Evolutionary conservation across 2,888 invertebrate species (phyloP).

Genomic region (Diaprepes abbreviatus): DNA sequence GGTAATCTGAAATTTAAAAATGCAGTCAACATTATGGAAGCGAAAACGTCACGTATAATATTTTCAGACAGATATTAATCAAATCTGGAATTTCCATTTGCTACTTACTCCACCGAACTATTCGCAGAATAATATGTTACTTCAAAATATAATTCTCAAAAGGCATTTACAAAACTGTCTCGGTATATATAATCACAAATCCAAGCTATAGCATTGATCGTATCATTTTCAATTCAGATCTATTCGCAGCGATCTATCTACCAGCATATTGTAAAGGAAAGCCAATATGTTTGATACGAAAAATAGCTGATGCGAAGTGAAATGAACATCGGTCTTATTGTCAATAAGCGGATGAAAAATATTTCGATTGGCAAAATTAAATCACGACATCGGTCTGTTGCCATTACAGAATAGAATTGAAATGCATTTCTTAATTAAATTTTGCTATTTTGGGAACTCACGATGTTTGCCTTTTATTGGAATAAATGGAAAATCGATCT

Average conservation of each 20-base stretch:
- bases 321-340: constrained; percentile 40
- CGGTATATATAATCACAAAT: not conserved
- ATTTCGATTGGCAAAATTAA: constrained; percentile 33
- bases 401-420: constrained; percentile 25
- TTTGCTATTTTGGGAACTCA: constrained; percentile 33
- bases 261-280: constrained; percentile 40
- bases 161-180: no score
- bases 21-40: no score
- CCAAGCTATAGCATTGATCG: constrained; percentile 24
- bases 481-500: constrained; percentile 34
- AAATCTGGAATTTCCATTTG: no score
- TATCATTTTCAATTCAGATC: constrained; percentile 45
- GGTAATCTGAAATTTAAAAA: no score
- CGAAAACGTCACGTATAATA: no score
- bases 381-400: constrained; percentile 29
- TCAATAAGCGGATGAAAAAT: constrained; percentile 35
- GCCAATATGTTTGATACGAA: constrained; percentile 41
- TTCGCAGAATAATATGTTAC: no score
- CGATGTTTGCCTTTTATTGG: constrained; percentile 35
- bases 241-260: constrained; percentile 40
- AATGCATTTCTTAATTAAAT: constrained; percentile 43
- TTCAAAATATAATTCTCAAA: no score
- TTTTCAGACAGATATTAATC: no score
- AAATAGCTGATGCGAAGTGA: constrained; percentile 42
- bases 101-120: no score